phyloP scores from a whole-genome alignment of 2,797 vertebrate genomes.

The Sebastiscus tertius region DNA sequence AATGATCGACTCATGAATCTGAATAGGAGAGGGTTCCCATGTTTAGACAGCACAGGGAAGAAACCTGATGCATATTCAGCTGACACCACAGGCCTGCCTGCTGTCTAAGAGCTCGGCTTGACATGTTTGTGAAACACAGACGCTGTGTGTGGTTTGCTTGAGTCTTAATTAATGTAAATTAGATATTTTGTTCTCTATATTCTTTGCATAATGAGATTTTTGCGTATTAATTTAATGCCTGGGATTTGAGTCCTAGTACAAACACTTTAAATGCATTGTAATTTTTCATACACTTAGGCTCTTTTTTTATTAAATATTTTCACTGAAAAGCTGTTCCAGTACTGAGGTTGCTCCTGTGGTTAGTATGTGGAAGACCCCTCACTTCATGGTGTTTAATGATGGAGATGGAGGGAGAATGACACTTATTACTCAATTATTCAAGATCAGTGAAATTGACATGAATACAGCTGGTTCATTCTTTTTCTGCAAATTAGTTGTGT shows the following conservation, averaged over 20 bases:
- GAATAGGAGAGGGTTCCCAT: constrained; percentile 60
- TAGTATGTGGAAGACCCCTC: not conserved
- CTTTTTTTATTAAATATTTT: not conserved
- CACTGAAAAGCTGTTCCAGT: not conserved
- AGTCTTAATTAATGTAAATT: constrained; percentile 18
- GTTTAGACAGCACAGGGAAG: constrained; percentile 61
- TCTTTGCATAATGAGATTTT: not conserved
- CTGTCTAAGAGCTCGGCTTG: constrained; percentile 40
- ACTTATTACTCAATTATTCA: not conserved
- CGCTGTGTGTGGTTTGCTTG: not conserved
- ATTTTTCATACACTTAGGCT: not conserved
- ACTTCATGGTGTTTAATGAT: not conserved
- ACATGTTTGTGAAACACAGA: constrained; percentile 26
- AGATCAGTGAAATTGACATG: not conserved
- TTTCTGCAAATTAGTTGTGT: not conserved
- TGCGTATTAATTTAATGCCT: not conserved
- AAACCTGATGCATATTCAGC: constrained; percentile 59
- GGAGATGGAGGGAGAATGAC: not conserved
- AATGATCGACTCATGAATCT: constrained; percentile 64
- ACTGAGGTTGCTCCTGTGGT: not conserved
- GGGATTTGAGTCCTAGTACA: not conserved
- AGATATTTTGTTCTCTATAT: not conserved
- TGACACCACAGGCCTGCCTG: constrained; percentile 32
- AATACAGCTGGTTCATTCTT: not conserved
- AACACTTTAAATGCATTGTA: not conserved